These are phyloP conservation scores for Drosophila grimshawi DNA, from an alignment of 1,140 invertebrate genomes.

Conservation along the genomic window DNA sequence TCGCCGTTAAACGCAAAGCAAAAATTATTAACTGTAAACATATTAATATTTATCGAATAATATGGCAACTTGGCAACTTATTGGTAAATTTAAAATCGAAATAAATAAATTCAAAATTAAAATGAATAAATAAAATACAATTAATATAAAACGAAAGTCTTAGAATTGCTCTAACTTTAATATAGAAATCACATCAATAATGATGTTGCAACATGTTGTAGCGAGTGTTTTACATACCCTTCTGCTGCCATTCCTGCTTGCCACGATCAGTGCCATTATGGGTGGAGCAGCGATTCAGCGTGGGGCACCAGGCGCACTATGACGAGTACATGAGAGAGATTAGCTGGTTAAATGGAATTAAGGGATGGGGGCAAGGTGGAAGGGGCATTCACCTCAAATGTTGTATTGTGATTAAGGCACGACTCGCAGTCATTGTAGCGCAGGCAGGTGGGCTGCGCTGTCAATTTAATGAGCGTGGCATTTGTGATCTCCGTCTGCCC, in stretches of 20 bases:
- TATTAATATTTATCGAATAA: too few species aligned
- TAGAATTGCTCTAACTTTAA: too few species aligned
- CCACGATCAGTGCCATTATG: constrained; percentile 93
- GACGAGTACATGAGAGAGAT: background rate
- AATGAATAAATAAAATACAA: background rate
- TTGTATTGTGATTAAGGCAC: constrained; percentile 87
- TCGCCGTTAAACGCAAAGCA: too few species aligned
- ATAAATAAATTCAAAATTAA: too few species aligned
- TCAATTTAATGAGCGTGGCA: constrained; percentile 93
- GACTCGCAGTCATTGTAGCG: constrained; percentile 90
- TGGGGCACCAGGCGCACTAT: constrained; percentile 95
- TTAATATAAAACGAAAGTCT: too few species aligned
- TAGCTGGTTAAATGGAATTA: constrained; percentile 36
- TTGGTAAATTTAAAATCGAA: too few species aligned
- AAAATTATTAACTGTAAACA: too few species aligned
- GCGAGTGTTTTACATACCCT: constrained; percentile 84
- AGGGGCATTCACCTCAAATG: constrained; percentile 86
- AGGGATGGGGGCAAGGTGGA: background rate
- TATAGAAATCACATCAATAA: background rate
- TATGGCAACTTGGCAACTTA: too few species aligned
- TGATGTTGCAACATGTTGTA: background rate
- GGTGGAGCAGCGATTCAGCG: constrained; percentile 90
- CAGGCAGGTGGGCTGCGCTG: constrained; percentile 94
- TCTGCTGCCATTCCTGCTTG: constrained; percentile 94
- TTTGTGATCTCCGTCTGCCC: constrained; percentile 90